phyloP scores from a whole-genome alignment of 2,888 invertebrate species.

The Latrodectus hesperus region DNA sequence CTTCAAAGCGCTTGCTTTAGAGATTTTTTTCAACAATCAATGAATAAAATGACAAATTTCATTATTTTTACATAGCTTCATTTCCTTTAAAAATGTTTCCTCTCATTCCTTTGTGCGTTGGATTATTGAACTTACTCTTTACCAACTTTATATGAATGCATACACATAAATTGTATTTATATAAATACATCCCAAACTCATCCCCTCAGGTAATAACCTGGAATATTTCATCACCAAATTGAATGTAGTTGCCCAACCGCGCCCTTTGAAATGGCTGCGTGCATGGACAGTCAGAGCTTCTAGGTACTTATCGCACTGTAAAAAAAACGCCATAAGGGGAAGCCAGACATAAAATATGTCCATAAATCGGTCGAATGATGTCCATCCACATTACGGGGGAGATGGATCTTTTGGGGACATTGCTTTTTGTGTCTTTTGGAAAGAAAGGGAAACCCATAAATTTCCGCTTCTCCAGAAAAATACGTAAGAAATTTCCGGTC shows the following conservation, averaged over 20 bases:
- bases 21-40: too few species aligned
- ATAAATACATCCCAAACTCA: neutral
- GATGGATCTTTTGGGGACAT: conserved; percentile 42
- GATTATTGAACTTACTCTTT: too few species aligned
- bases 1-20: too few species aligned
- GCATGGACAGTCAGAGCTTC: conserved; percentile 11
- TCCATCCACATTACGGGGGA: conserved; percentile 43
- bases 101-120: too few species aligned
- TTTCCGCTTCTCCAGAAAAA: conserved; percentile 39
- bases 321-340: conserved; percentile 27
- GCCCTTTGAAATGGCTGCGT: neutral
- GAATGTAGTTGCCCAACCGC: neutral
- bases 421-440: conserved; percentile 29
- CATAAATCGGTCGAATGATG: conserved; percentile 62
- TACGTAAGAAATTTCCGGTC: conserved; percentile 55
- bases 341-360: conserved; percentile 58
- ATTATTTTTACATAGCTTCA: too few species aligned
- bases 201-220: neutral
- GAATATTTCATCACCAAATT: neutral
- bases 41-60: too few species aligned
- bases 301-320: conserved; percentile 35
- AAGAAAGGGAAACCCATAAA: conserved; percentile 40
- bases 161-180: neutral
- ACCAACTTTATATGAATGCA: too few species aligned
- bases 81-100: too few species aligned